Conservation (phyloP, 2,113 vertebrate genomes). For the Myrmecobius fasciatus region DNA sequence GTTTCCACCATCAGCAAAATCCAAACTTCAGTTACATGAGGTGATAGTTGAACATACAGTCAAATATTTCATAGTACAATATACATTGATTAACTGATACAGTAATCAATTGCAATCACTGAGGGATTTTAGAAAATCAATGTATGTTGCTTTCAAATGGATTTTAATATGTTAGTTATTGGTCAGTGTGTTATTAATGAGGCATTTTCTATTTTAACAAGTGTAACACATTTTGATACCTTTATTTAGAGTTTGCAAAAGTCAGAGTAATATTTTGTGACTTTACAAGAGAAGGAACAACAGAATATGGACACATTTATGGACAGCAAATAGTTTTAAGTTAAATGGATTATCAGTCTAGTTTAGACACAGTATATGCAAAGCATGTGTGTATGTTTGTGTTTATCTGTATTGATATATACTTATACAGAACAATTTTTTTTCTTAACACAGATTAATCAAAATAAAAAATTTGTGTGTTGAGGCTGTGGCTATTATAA, state of each 20-base stretch:
- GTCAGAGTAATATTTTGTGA: background rate
- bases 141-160: background rate
- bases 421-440: background rate
- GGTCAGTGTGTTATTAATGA: background rate
- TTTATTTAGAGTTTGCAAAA: background rate
- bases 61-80: too few relatives aligned
- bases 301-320: background rate
- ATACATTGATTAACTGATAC: background rate
- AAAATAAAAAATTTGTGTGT: background rate
- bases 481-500: background rate
- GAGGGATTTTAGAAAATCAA: background rate
- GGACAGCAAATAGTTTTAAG: background rate
- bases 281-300: background rate
- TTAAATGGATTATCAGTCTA: background rate
- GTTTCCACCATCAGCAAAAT: background rate
- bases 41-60: background rate
- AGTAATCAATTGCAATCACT: background rate
- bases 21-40: background rate
- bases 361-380: background rate
- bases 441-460: background rate
- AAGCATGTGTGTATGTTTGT: background rate
- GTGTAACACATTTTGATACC: background rate
- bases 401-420: background rate
- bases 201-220: background rate
- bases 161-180: too few relatives aligned